phyloP scores from a whole-genome alignment of 2,888 invertebrate species.

The Stenodema calcarata region DNA sequence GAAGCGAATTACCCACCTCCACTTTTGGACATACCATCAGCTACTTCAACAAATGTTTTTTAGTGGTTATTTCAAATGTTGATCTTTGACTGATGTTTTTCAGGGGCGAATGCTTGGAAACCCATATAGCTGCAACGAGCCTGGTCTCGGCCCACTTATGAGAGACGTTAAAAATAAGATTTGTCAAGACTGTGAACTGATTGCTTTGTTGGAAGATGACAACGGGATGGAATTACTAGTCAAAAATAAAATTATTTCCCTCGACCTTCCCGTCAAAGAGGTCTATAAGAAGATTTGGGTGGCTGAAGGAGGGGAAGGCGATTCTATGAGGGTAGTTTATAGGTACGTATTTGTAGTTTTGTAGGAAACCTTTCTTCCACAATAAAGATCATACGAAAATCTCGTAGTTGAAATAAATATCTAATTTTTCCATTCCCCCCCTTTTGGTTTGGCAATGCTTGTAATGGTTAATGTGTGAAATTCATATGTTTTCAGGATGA shows the following conservation, averaged over 20 bases:
- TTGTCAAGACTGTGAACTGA: conserved; percentile 95
- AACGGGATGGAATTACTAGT: conserved; percentile 98
- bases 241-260: conserved; percentile 96
- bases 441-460: no score
- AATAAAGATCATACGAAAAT: not conserved
- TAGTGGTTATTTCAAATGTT: no score
- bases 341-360: conserved; percentile 62
- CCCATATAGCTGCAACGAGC: conserved; percentile 93
- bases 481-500: conserved; percentile 67
- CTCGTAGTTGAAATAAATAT: not conserved
- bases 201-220: conserved; percentile 97
- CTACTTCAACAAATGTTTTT: no score
- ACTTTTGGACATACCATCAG: no score
- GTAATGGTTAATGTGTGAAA: no score
- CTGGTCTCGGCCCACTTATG: conserved; percentile 96
- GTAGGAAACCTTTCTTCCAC: not conserved
- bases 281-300: conserved; percentile 80
- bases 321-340: conserved; percentile 97
- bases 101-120: conserved; percentile 96
- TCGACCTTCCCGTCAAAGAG: conserved; percentile 95
- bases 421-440: no score
- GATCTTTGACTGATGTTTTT: not conserved
- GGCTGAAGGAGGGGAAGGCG: conserved; percentile 86
- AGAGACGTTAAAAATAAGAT: conserved; percentile 99
- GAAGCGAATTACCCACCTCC: no score